Base-by-base conservation (phyloP, 2,888 invertebrate species). In the Polia nebulosa region DNA sequence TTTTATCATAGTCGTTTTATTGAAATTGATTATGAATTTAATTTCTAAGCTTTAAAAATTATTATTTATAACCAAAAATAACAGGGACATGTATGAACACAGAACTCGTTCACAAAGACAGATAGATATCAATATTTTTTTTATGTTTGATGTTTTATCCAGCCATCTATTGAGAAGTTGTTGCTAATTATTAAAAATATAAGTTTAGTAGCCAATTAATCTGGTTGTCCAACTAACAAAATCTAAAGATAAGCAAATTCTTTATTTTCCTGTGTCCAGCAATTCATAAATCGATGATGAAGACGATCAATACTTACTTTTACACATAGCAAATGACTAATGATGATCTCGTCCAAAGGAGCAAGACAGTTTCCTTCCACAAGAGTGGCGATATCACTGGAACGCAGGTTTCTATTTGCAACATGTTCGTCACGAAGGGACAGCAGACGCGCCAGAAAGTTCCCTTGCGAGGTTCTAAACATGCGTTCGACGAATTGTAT, bases 261-360 rank as follows among this genome's bases (percentile, higher is more conserved):
- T n/a, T n/a, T n/a, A 29, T 11, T n/a, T 1, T 0, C 5, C 9
- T 32, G 9, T 32, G 39, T 25, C 15, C 17, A 32, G 20, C 25
- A 39, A 22, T 51, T 64, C 3, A 0, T 34, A 20, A 5, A 3
- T 3, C 29, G 39, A 17, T 20, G 6, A 13, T n/a, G 2, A 36
- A 59, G 13, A 22, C 25, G 1, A 36, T 25, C 29, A n/a, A 27
- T 17, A 78, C 81, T 84, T 91, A 97, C 97, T 88, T 96, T 96
- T 0, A 97, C 91, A 81, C 97, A 97, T 84, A 96, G 96, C n/a
- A 99, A 91, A 90, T 99, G 99, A 7, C 96, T 96, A 55, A 97
- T 96, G 4, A 98, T 96, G 49, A 98, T 95, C 88, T 98, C 98
- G 89, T 98, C 97, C 65, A 98, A 94, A 0, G 98, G 98, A 11